Percentiles rank a stretch among this genome's conserved stretches.
These are phyloP conservation scores for Esox masquinongy DNA, from an alignment of 2,797 vertebrate genomes.

Conservation along the genomic window DNA sequence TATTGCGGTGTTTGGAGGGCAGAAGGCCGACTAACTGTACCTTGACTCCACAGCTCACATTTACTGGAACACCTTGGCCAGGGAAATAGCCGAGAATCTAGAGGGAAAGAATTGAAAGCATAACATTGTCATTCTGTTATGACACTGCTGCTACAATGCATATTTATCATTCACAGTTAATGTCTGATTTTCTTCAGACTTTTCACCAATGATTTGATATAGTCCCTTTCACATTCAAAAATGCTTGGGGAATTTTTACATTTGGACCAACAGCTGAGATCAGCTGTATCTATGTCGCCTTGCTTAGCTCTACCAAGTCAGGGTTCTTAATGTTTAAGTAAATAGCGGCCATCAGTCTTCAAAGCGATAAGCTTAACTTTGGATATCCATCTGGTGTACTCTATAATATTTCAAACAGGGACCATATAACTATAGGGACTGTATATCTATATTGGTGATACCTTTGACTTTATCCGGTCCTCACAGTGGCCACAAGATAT, in stretches of 20 bases:
- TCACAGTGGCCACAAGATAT: conserved; percentile 57
- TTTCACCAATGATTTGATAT: background rate
- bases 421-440: background rate
- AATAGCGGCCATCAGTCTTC: background rate
- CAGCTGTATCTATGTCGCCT: background rate
- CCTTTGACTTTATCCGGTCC: conserved; percentile 11
- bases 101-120: conserved; percentile 17
- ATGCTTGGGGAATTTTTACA: background rate
- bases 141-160: background rate
- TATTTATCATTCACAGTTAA: background rate
- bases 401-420: background rate
- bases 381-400: background rate
- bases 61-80: conserved; percentile 87
- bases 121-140: background rate
- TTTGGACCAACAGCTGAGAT: background rate
- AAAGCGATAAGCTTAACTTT: background rate
- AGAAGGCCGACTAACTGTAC: conserved; percentile 64
- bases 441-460: background rate
- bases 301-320: background rate
- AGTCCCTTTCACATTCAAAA: background rate
- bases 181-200: background rate
- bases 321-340: background rate
- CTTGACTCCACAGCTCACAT: conserved; percentile 87
- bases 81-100: conserved; percentile 95
- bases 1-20: background rate